Base-by-base conservation (phyloP, 2,113 vertebrate species). In the Nerophis ophidion region DNA sequence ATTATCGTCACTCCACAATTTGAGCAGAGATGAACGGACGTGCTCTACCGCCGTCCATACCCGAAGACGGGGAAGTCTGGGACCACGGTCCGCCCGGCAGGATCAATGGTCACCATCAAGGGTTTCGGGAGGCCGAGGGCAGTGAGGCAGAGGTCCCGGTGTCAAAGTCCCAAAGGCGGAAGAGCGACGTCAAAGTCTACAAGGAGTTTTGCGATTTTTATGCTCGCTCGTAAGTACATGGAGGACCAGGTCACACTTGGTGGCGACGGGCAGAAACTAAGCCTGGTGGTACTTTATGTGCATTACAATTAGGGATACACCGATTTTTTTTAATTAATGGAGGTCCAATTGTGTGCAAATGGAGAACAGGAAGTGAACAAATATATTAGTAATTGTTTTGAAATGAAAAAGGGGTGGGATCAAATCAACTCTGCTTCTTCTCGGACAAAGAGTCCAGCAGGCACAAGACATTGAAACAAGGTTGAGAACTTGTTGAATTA, bases 171-270 rank as follows among this genome's bases (percentile, higher is more conserved):
- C 96, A 97, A 72, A 92, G 92, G 71, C 90, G 95, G 62, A 93
- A 91, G 62, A 99, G 97, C 71, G 96, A 98, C 49, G 80, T 93
- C 50, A 95, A 97, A 86, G 92, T 98, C 77, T 99, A 98, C 88
- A 98, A 97, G 84, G 97, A 99, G 81, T 96, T 99, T 70, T 99
- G 97, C 88, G 96, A 99, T 87, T 99, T 98, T 81, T 99, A 99
- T 75, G 94, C 95, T 26, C 93, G 86, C 85, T 95, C 92, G 97
- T 99, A 89, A 99, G 97, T 97, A 72, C 44, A 34, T 6, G 17
- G 10, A 48, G 9, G 16, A 62, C 2, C 7, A 14, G 15, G 40
- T 1, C 7, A 26, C n/a, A 56, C 35, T 4, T 1, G 45, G 46
- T 8, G 34, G 19, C 45, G 26, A 36, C 8, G 15, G 51, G 8